A percentile compares a stretch with the other conserved stretches of the same genome.
Conservation (phyloP, 2,888 invertebrate species). For the Meliscaeva auricollis region DNA sequence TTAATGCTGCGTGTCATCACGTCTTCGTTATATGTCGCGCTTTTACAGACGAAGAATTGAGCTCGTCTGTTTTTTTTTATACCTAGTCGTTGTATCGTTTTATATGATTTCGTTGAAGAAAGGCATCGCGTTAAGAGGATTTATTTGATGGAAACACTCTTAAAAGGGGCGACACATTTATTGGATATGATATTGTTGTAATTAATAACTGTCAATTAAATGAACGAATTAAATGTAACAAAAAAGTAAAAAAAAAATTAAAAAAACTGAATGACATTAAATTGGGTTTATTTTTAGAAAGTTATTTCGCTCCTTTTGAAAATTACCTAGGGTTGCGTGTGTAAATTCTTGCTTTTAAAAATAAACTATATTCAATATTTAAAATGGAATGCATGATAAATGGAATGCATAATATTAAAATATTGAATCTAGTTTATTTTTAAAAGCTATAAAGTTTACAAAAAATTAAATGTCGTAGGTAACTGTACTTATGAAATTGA, state of each 20-base stretch:
- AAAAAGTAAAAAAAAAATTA: background rate
- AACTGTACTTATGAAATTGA: no score
- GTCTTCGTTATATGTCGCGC: slow-evolving; percentile 21
- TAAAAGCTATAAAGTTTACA: no score
- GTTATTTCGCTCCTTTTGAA: background rate
- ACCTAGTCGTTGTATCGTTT: no score
- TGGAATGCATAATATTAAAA: no score
- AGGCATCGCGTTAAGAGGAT: slow-evolving; percentile 68
- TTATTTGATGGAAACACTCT: slow-evolving; percentile 62
- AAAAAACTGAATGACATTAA: slow-evolving; percentile 8
- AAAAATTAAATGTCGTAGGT: no score
- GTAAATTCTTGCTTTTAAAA: no score
- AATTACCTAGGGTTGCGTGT: background rate
- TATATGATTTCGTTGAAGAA: slow-evolving; percentile 34
- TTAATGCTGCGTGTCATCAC: slow-evolving; percentile 50
- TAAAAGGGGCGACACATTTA: slow-evolving; percentile 59
- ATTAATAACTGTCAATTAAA: slow-evolving; percentile 73
- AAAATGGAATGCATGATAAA: no score
- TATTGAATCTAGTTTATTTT: no score
- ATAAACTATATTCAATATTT: no score
- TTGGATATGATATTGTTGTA: slow-evolving; percentile 66
- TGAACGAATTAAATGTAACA: slow-evolving; percentile 21
- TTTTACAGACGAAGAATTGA: slow-evolving; percentile 16
- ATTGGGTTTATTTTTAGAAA: slow-evolving; percentile 3
- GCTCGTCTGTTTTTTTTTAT: background rate